Evolutionary conservation across 1,140 invertebrate genomes (phyloP), one percentile per base, ranked within the genome.

Genomic region (Lanistes nyassanus): DNA sequence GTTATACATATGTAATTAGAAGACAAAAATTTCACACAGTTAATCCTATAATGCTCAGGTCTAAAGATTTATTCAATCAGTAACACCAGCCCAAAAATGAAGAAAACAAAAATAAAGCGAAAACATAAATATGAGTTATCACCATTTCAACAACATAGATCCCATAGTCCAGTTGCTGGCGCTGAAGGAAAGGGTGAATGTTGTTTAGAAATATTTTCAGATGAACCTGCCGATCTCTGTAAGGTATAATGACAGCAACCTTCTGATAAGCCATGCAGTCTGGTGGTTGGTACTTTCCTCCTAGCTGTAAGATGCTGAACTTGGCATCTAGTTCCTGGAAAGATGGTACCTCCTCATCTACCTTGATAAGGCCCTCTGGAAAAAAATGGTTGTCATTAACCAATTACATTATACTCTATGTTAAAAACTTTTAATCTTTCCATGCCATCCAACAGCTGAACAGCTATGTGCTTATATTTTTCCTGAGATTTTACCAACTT

Each of bases 71-170:
- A 6, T 16, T 47, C 1, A 47, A 6, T 16, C 42, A 47, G 42
- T 47, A 47, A 47, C 19, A 47, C 0, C 42, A 13, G 42, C n/a
- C n/a, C 9, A 42, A 42, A 13, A 42, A 13, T 42, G 39, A 13
- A n/a, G 42, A 16, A 47, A 16, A 6, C 5, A 2, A 6, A 47
- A 47, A 47, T 13, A 47, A 47, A 3, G 9, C 42, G 9, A 47
- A 47, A 47, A 13, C 19, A 47, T 47, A 47, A 47, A 47, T 16
- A 47, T 6, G 9, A 47, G 9, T 55, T 70, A 78, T 64, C 69
- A 85, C 82, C 83, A 82, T 78, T 72, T 87, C 83, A 21, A 86
- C 74, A 3, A 86, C 69, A 82, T 76, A 85, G 47, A 87, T 84
- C 34, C 74, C 74, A 76, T 86, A 87, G 23, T 87, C 84, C 1